phyloP scores from a whole-genome alignment of 92 coral and sea anemone species.

The Ricordea florida region DNA sequence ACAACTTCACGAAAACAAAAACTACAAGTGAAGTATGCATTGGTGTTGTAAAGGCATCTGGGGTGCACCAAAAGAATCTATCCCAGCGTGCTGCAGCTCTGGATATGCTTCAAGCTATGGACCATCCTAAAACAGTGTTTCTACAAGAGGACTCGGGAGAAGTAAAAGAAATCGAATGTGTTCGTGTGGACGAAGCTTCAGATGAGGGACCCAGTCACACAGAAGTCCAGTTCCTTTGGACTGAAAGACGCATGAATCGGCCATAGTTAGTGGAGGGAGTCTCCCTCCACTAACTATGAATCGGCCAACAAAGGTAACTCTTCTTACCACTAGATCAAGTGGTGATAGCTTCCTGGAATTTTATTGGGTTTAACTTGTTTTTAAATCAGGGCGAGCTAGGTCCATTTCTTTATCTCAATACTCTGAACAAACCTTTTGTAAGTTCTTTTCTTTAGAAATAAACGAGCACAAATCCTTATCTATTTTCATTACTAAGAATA shows the following conservation, averaged over 20 bases:
- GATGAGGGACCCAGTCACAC: slow-evolving; percentile 59
- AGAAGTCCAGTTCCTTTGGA: slow-evolving; percentile 52
- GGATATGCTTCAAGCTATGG: slow-evolving; percentile 14
- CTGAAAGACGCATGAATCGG: slow-evolving; percentile 17
- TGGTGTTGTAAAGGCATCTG: slow-evolving; percentile 67
- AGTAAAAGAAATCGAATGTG: slow-evolving; percentile 38
- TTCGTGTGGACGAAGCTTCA: slow-evolving; percentile 52
- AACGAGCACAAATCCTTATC: too few relatives aligned
- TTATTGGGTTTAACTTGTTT: too few relatives aligned
- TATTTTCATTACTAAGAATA: too few relatives aligned
- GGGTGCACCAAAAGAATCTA: slow-evolving; percentile 53
- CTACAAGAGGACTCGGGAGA: slow-evolving; percentile 15
- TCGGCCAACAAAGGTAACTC: slow-evolving; percentile 44
- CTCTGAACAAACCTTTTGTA: too few relatives aligned
- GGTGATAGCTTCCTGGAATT: slow-evolving; percentile 63
- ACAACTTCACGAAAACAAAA: slow-evolving; percentile 60
- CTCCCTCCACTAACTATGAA: too few relatives aligned
- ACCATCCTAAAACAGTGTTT: slow-evolving; percentile 32
- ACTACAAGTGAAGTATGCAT: slow-evolving; percentile 66
- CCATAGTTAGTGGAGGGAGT: too few relatives aligned
- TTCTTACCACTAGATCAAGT: slow-evolving; percentile 54
- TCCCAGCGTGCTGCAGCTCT: slow-evolving; percentile 60
- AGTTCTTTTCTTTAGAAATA: too few relatives aligned
- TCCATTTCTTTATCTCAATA: too few relatives aligned
- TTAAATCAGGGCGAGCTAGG: too few relatives aligned